Percentiles rank a stretch among this genome's conserved stretches.
These are phyloP conservation scores for Chanos chanos DNA, from an alignment of 2,797 vertebrate species.

Conservation along the genomic window DNA sequence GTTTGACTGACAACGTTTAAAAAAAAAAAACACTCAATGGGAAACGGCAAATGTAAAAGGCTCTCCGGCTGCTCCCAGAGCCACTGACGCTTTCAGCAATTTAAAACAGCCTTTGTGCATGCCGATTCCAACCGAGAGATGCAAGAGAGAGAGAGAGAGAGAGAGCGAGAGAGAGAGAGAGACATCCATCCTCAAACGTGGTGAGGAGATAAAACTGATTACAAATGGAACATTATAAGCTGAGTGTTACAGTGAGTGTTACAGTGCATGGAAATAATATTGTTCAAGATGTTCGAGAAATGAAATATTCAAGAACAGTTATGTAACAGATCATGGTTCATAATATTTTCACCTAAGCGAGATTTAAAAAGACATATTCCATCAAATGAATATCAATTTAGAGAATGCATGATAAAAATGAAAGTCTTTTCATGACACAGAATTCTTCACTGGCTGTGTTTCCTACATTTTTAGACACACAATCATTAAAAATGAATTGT, in stretches of 20 bases:
- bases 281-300: conserved; percentile 3
- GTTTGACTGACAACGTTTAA: conserved; percentile 77
- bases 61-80: conserved; percentile 42
- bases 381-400: conserved; percentile 12
- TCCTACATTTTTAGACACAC: no score
- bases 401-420: no score
- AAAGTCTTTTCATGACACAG: no score
- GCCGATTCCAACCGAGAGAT: no score
- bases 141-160: no score
- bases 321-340: conserved; percentile 22
- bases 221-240: conserved; percentile 28
- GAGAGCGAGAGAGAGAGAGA: no score
- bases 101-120: conserved; percentile 40
- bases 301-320: conserved; percentile 10
- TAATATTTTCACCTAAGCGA: no score
- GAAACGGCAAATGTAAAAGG: conserved; percentile 47
- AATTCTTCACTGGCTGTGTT: no score
- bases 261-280: conserved; percentile 28
- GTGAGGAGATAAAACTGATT: conserved; percentile 24
- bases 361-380: conserved; percentile 21
- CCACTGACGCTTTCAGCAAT: conserved; percentile 44
- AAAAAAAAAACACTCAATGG: conserved; percentile 74
- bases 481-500: no score
- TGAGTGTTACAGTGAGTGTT: no score
- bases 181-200: no score